Evolutionary conservation across 2,888 invertebrate genomes (phyloP), one percentile per base, ranked within the genome.

Genomic region (Villa cingulata): DNA sequence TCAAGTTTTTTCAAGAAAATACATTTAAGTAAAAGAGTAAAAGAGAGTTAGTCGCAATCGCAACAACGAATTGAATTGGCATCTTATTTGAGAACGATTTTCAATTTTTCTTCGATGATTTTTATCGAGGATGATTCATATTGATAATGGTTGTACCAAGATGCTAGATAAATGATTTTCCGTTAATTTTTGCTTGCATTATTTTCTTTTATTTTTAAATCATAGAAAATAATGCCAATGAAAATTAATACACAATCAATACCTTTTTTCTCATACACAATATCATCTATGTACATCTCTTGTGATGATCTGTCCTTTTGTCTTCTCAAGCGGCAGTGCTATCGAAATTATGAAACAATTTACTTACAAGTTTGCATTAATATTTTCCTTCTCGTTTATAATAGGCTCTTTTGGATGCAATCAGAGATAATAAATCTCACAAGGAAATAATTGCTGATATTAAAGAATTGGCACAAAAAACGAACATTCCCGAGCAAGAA

Each of bases 401-500:
- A 17, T 66, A 80, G 74, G 80, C 81, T 54, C 75, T 96, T 60
- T 75, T 84, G 58, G 88, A 91, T 64, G 85, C 88, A 73, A 78
- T 96, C 61, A 79, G 81, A 48, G 91, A 94, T 62, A 86, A 85
- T 58, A 86, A 88, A 66, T 77, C 86, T 45, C 81, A 86, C 57
- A 83, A 86, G 59, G 94, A 91, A 64, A 82, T 90, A 61, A 83
- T 88, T 56, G 73, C 78, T 54, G 87, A 90, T 69, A 78, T 92
- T 55, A 82, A 84, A 59, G 94, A 95, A 65, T 83, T 87, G 74
- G 85, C 89, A 57, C 71, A 73, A 59, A 85, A 84, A 66, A 80
- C 85, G 70, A 75, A 76, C 70, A 87, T 96, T 63, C 83, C 85
- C 46, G 95, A 95, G 70, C 86, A 90, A 66, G 95, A 95, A 73